Conservation (phyloP, 2,113 vertebrate genomes). For the Halcyon senegalensis region DNA sequence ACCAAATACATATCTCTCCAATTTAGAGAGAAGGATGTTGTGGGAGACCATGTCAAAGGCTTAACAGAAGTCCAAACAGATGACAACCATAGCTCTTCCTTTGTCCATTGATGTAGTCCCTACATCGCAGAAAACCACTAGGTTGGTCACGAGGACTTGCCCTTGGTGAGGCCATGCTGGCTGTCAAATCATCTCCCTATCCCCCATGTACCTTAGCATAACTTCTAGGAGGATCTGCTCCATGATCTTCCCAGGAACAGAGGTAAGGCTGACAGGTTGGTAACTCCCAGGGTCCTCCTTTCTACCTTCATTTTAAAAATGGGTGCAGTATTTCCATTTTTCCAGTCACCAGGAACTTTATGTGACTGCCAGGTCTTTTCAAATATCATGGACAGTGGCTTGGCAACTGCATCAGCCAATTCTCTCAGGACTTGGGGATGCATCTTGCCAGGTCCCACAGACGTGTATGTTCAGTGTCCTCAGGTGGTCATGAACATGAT, state of each 20-base stretch:
- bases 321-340: not conserved
- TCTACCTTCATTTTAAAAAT: not conserved
- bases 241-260: not conserved
- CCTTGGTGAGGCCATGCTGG: not conserved
- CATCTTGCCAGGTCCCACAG: not conserved
- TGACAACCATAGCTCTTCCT: not conserved
- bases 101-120: not conserved
- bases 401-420: not conserved
- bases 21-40: not conserved
- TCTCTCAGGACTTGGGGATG: not conserved
- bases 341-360: not conserved
- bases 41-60: not conserved
- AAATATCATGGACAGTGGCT: not conserved
- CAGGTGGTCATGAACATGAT: not conserved
- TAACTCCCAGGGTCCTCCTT: not conserved
- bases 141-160: not conserved
- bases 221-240: not conserved
- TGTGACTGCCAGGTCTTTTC: not conserved
- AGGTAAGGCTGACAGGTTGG: not conserved
- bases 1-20: not conserved
- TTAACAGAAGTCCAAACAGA: not conserved
- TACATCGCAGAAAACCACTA: not conserved
- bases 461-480: not conserved
- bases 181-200: not conserved
- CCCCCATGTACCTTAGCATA: not conserved